phyloP scores from a whole-genome alignment of 2,888 invertebrate species.

The Dichetophora obliterata region DNA sequence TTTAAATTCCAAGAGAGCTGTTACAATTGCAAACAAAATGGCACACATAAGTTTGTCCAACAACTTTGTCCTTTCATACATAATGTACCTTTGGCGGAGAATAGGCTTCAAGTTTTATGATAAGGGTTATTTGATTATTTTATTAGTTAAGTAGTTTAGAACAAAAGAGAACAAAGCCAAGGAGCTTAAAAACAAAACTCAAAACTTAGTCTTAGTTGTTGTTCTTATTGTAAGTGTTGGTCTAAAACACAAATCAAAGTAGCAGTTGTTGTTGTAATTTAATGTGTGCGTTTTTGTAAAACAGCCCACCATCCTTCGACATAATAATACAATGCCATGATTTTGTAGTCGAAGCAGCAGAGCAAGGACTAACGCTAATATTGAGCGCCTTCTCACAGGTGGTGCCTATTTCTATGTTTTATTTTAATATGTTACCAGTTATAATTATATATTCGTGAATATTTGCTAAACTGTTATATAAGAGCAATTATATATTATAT shows the following conservation, averaged over 20 bases:
- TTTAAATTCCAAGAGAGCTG: no score
- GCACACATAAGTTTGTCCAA: neutral
- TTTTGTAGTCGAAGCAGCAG: neutral
- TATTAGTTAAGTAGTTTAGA: neutral
- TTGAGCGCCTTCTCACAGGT: slow-evolving; percentile 15
- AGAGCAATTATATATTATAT: neutral
- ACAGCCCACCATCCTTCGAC: neutral
- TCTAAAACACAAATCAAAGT: neutral
- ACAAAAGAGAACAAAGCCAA: neutral
- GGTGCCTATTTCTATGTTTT: neutral
- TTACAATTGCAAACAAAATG: no score
- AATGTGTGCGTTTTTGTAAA: neutral
- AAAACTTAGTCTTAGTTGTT: neutral
- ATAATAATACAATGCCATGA: no score
- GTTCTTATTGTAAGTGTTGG: slow-evolving; percentile 18
- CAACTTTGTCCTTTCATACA: neutral
- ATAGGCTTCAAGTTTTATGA: neutral
- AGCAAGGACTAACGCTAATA: slow-evolving; percentile 4
- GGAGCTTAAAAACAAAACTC: neutral
- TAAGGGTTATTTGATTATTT: neutral
- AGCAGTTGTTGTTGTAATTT: slow-evolving; percentile 18
- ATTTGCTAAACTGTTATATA: slow-evolving; percentile 14
- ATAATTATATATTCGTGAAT: slow-evolving; percentile 25
- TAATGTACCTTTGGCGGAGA: slow-evolving; percentile 6
- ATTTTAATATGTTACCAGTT: neutral